Evolutionary conservation across 2,888 invertebrate genomes (phyloP).

Genomic region (Pomacea canaliculata): DNA sequence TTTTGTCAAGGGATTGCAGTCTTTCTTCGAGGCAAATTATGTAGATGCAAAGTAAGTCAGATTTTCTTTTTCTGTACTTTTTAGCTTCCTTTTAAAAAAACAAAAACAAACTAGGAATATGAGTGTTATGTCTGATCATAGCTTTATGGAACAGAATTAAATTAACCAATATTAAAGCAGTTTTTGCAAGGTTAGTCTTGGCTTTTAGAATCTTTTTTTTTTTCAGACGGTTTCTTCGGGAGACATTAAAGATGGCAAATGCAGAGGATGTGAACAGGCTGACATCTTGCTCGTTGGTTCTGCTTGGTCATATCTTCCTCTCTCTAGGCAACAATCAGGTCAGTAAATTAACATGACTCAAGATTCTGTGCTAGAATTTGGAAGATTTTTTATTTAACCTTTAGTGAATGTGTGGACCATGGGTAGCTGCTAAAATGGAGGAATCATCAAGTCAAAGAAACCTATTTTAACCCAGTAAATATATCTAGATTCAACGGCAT

Average conservation of each 20-base stretch:
- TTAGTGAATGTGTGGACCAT: no score
- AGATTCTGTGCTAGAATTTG: no score
- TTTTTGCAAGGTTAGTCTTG: no score
- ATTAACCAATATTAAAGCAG: no score
- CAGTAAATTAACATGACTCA: neutral
- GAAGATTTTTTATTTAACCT: no score
- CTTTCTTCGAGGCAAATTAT: slow-evolving; percentile 95
- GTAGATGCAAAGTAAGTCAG: slow-evolving; percentile 93
- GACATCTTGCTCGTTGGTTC: slow-evolving; percentile 94
- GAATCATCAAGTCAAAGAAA: no score
- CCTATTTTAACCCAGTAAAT: no score
- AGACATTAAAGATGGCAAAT: slow-evolving; percentile 98
- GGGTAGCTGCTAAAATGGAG: no score
- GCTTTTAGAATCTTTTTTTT: neutral
- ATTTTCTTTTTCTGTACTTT: neutral
- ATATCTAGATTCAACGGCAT: no score
- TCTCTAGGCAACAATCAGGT: slow-evolving; percentile 89
- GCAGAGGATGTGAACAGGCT: slow-evolving; percentile 96
- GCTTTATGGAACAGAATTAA: no score
- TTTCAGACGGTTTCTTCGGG: slow-evolving; percentile 88
- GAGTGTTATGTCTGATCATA: no score
- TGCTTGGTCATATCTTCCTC: slow-evolving; percentile 95
- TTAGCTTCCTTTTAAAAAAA: neutral
- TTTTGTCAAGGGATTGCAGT: slow-evolving; percentile 95
- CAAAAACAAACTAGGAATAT: no score